A percentile compares a stretch with the other conserved stretches of the same genome.
Conservation (phyloP, 2,113 vertebrate species). For the Tor tambroides region DNA sequence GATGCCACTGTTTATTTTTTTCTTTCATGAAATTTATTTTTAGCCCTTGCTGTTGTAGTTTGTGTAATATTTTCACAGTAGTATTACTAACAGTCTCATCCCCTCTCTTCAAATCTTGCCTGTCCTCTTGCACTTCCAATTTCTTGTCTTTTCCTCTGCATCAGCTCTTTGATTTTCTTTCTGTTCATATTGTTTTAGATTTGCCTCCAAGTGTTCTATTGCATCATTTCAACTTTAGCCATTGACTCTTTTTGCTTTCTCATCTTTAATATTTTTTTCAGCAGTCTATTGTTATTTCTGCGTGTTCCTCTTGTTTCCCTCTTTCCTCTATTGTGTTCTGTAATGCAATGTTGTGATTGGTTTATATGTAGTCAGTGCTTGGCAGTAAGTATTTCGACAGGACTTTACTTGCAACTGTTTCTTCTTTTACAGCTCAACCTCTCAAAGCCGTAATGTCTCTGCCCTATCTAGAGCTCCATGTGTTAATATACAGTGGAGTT, state of each 20-base stretch:
- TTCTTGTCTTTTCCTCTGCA: slow-evolving; percentile 8
- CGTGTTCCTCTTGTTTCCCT: slow-evolving; percentile 54
- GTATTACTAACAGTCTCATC: slow-evolving; percentile 43
- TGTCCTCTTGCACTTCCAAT: slow-evolving; percentile 30
- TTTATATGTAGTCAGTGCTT: slow-evolving; percentile 50
- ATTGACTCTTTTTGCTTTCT: slow-evolving; percentile 18
- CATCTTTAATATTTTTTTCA: background rate
- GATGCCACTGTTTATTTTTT: slow-evolving; percentile 48
- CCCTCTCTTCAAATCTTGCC: slow-evolving; percentile 40
- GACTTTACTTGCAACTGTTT: slow-evolving; percentile 25
- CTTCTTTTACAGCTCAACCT: slow-evolving; percentile 54
- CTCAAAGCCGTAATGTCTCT: slow-evolving; percentile 29
- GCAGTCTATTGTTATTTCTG: slow-evolving; percentile 36
- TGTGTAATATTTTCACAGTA: slow-evolving; percentile 24
- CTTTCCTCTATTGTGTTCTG: slow-evolving; percentile 9
- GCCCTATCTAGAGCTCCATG: slow-evolving; percentile 21
- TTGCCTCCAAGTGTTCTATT: slow-evolving; percentile 21
- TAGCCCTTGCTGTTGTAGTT: background rate
- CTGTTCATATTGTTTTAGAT: slow-evolving; percentile 35
- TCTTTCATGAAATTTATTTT: slow-evolving; percentile 33
- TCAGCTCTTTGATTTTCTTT: slow-evolving; percentile 39
- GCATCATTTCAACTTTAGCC: slow-evolving; percentile 10
- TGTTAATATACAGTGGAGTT: background rate
- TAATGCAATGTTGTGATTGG: slow-evolving; percentile 20
- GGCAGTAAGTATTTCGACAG: slow-evolving; percentile 56